Evolutionary conservation across 2,888 invertebrate genomes (phyloP), one percentile per base, ranked within the genome.

Genomic region (Lithophane semibrunnea): DNA sequence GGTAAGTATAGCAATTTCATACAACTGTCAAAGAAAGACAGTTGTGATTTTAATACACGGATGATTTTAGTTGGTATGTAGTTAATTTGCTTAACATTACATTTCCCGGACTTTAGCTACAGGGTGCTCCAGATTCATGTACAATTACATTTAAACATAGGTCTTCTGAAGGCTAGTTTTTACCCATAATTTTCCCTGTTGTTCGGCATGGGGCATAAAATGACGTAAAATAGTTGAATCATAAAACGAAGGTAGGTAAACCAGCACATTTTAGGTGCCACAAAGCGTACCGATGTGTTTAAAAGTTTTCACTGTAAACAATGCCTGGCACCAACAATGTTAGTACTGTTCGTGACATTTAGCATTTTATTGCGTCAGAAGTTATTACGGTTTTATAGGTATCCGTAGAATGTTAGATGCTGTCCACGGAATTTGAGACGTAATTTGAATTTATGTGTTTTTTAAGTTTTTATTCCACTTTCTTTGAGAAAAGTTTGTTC

Each of bases 301-400:
- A 82, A 54, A 84, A 74, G 58, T 79, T 82, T 85, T 82, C 21
- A 82, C 75, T 79, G 63, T 61, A 58, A 64, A 73, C 66, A 82
- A 72, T 79, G 71, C 69, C 49, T 2, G 68, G 65, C 24, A 66
- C 10, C 77, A 75, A 60, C 60, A 71, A 58, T 74, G 71, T 78
- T n/a, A 47, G 8, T 63, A 58, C 60, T 44, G 66, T 79, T 73
- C 37, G 49, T 73, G 72, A 56, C 61, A 73, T 73, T 77, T 72
- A 58, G 63, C 54, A 24, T 82, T 85, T 75, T 84, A 85, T 78
- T 63, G 54, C 42, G 24, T 42, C n/a, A 69, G 18, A 72, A 67
- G 60, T 66, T 83, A 63, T 60, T 74, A 75, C 52, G 18, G 61
- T 58, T 85, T 74, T 61, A 64, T 64, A 58, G 37, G 60, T n/a